Conservation (phyloP, 2,797 vertebrate genomes). For the Lutjanus campechanus region DNA sequence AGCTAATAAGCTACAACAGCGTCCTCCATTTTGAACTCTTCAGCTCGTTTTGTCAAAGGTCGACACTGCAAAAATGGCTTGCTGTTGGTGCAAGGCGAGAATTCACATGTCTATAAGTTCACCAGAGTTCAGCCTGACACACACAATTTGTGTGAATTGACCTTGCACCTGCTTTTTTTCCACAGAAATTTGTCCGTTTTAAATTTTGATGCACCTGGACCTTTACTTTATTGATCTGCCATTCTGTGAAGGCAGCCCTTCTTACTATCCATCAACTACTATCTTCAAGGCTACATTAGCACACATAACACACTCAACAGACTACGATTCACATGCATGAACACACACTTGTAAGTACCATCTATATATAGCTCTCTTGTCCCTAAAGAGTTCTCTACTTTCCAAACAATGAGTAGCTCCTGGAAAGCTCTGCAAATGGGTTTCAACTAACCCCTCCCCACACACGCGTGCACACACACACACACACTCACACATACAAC, state of each 20-base stretch:
- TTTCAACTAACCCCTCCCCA: constrained; percentile 44
- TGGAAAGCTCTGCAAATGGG: constrained; percentile 69
- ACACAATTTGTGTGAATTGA: not conserved
- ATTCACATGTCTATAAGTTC: too few species aligned
- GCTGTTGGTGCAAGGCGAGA: not conserved
- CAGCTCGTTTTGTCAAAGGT: too few species aligned
- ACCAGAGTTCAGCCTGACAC: not conserved
- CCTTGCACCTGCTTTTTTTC: not conserved
- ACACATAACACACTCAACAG: not conserved
- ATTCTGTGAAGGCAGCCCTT: not conserved
- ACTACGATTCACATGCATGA: not conserved
- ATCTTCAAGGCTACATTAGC: not conserved
- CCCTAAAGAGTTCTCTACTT: constrained; percentile 71
- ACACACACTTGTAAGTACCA: constrained; percentile 21
- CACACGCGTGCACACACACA: not conserved
- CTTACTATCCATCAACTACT: not conserved
- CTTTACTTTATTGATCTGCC: not conserved
- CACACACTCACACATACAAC: constrained; percentile 3
- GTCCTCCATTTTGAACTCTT: not conserved
- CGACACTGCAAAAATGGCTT: not conserved
- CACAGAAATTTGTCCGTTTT: not conserved
- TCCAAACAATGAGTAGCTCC: constrained; percentile 77
- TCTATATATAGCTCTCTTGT: constrained; percentile 60
- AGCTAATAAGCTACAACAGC: not conserved
- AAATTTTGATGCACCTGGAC: not conserved